These are phyloP conservation scores for Todiramphus chloris DNA, from an alignment of 2,113 vertebrate genomes.

Conservation along the genomic window DNA sequence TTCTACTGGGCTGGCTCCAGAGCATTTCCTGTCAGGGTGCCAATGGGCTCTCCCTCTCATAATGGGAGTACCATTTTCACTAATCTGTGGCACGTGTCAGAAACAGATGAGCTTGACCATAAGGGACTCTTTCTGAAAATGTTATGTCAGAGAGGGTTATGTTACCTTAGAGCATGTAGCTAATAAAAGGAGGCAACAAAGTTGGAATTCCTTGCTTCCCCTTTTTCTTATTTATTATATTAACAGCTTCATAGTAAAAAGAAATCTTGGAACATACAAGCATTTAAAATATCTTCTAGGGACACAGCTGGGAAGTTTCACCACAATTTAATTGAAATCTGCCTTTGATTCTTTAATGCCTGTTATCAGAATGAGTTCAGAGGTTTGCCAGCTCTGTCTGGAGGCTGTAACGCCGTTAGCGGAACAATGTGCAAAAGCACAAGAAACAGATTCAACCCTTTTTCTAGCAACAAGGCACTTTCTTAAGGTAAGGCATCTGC, in stretches of 20 bases:
- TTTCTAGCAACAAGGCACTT: conserved; percentile 96
- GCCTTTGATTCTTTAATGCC: conserved; percentile 24
- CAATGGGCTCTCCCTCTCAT: conserved; percentile 51
- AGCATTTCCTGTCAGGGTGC: conserved; percentile 66
- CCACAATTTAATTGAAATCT: neutral
- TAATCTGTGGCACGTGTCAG: conserved; percentile 29
- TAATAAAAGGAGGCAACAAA: conserved; percentile 6
- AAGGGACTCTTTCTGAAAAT: conserved; percentile 61
- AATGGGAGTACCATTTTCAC: conserved; percentile 18
- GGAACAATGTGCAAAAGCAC: conserved; percentile 96
- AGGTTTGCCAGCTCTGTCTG: conserved; percentile 95
- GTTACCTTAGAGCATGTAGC: neutral
- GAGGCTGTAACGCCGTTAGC: conserved; percentile 95
- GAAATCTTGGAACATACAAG: neutral
- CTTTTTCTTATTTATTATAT: neutral
- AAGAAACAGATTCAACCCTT: conserved; percentile 93
- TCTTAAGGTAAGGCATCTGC: conserved; percentile 84
- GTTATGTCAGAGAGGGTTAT: conserved; percentile 61
- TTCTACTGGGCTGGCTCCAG: conserved; percentile 51
- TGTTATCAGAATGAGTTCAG: conserved; percentile 90
- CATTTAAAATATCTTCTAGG: neutral
- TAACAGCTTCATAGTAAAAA: neutral
- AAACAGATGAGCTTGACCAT: conserved; percentile 61
- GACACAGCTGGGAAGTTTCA: neutral
- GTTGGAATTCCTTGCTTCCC: neutral